Conservation (phyloP, 2,113 vertebrate genomes). For the Hippocampus comes region DNA sequence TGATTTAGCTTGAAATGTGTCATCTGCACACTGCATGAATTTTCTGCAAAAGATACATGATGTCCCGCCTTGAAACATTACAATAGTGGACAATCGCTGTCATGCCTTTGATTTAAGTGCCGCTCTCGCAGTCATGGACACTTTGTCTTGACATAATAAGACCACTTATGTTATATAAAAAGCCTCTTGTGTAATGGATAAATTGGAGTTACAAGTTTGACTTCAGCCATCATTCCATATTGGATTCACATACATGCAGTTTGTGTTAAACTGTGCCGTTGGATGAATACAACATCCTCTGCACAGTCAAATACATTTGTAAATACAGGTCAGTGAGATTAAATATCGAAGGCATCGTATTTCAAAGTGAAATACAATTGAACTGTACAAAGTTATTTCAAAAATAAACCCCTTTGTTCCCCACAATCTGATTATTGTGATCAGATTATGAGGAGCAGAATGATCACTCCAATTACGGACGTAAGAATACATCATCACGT, state of each 20-base stretch:
- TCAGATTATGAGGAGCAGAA: no score
- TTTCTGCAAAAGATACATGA: background rate
- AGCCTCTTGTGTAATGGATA: conserved; percentile 58
- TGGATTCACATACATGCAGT: background rate
- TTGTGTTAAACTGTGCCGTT: background rate
- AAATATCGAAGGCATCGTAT: no score
- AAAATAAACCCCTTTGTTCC: no score
- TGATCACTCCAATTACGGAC: no score
- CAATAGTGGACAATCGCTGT: background rate
- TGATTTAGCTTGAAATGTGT: background rate
- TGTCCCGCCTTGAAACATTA: background rate
- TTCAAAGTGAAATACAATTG: no score
- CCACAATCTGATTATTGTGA: no score
- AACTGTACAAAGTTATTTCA: no score
- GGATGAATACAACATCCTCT: background rate
- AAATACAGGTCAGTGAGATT: no score
- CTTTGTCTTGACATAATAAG: conserved; percentile 59
- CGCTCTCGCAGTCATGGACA: conserved; percentile 26
- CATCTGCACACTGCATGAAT: background rate
- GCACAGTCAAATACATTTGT: no score
- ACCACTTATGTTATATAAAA: conserved; percentile 62
- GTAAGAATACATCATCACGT: no score
- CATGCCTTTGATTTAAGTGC: background rate
- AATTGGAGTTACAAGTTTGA: conserved; percentile 9
- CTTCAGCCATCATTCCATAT: background rate